A percentile compares a stretch with the other conserved stretches of the same genome.
phyloP scores from a whole-genome alignment of 1,140 invertebrate genomes.

The Bombus breviceps region DNA sequence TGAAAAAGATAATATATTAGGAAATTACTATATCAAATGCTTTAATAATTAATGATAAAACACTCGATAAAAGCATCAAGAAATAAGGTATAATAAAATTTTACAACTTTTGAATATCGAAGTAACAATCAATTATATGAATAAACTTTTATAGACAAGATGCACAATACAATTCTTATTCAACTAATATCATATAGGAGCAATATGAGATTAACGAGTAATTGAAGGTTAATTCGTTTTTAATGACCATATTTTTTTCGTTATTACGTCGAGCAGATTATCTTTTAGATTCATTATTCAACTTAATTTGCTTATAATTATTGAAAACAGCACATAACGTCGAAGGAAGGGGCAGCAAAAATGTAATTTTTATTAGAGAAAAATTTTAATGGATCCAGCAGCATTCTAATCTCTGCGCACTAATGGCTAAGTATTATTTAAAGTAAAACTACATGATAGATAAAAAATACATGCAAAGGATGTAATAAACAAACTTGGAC shows the following conservation, averaged over 20 bases:
- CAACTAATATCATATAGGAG: background rate
- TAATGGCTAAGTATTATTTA: background rate
- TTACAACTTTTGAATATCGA: too few relatives aligned
- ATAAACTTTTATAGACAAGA: too few relatives aligned
- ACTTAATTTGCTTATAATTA: background rate
- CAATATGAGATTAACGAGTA: background rate
- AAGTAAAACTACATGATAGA: too few relatives aligned
- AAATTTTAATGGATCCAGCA: background rate
- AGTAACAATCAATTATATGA: too few relatives aligned
- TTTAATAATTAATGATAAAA: too few relatives aligned
- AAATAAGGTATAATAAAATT: too few relatives aligned
- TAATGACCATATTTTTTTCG: background rate
- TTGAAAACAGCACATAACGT: background rate
- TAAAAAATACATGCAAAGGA: background rate
- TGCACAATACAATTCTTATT: too few relatives aligned
- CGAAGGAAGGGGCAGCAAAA: background rate
- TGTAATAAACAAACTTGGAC: background rate
- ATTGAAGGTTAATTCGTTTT: background rate
- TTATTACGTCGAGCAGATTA: background rate
- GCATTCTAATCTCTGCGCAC: slow-evolving; percentile 9
- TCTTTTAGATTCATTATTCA: background rate
- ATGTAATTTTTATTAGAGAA: background rate
- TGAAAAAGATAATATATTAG: too few relatives aligned
- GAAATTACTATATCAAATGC: too few relatives aligned
- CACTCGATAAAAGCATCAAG: too few relatives aligned